Evolutionary conservation across 1,140 invertebrate species (phyloP), one percentile per base, ranked within the genome.

Genomic region (Leptopilina clavipes): DNA sequence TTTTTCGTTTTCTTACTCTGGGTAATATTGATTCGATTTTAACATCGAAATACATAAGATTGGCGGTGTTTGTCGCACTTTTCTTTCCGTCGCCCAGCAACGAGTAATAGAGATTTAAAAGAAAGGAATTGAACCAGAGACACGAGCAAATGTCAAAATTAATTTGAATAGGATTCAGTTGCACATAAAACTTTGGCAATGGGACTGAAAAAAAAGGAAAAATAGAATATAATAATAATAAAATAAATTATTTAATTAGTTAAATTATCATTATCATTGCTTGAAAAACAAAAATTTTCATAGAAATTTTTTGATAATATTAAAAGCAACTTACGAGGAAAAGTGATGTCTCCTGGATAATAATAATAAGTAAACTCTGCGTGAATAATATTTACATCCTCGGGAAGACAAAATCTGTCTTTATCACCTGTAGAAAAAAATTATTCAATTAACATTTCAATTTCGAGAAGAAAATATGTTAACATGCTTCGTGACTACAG

Each of bases 291-390:
- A n/a, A n/a, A n/a, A 71, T 65, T 56, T 18, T 40, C 71, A 56
- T 25, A n/a, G n/a, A n/a, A n/a, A n/a, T n/a, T n/a, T n/a, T n/a
- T n/a, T n/a, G n/a, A n/a, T n/a, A n/a, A n/a, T n/a, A n/a, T n/a
- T n/a, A 19, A 78, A 73, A 72, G 74, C 71, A 79, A 91, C 93
- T 93, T 92, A 98, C 97, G 91, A 89, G 97, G 97, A 92, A 98
- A 98, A 79, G 95, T 94, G 56, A 96, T 94, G 85, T 97, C 97
- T 70, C 96, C 97, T 11, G 98, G 97, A 91, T 98, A 99, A 89
- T 98, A 99, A 90, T 98, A 99, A 85, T 97, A 97, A 1, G 97
- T 98, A 83, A 98, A 97, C 87, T 99, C 98, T 3, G 98, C 94
- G 90, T 99, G 98, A 43, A 99, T 85, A 56, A 97, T 94, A 48